These are phyloP conservation scores for Caenorhabditis sp. DNA, from an alignment of 2,888 invertebrate genomes.

Conservation along the genomic window DNA sequence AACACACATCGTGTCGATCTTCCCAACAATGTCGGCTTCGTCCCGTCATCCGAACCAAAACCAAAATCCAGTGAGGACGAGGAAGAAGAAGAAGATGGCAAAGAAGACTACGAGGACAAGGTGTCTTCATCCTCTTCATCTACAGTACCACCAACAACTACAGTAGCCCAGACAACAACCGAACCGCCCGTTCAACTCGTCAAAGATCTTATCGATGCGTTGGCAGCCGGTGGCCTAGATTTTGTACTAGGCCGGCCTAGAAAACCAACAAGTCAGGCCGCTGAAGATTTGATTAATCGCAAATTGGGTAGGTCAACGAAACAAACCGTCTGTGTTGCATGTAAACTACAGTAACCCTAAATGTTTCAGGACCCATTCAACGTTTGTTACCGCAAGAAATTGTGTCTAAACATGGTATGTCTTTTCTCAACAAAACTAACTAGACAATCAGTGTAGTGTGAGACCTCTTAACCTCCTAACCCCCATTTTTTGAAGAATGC, in stretches of 20 bases:
- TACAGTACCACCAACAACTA: not conserved
- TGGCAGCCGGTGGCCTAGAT: slow-evolving; percentile 55
- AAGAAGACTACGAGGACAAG: slow-evolving; percentile 31
- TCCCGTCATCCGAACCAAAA: slow-evolving; percentile 49
- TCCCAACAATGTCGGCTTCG: slow-evolving; percentile 50
- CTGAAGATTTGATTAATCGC: slow-evolving; percentile 43
- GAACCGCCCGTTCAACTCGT: slow-evolving; percentile 67
- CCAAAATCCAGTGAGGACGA: slow-evolving; percentile 29
- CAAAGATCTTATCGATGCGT: slow-evolving; percentile 55
- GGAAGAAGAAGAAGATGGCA: slow-evolving; percentile 13
- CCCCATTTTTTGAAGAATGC: slow-evolving; percentile 37
- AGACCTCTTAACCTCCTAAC: not conserved
- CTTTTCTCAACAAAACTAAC: not conserved
- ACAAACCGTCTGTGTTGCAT: too few relatives aligned
- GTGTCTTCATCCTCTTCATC: slow-evolving; percentile 9
- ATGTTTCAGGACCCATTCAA: slow-evolving; percentile 37
- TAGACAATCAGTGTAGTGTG: not conserved
- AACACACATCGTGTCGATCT: slow-evolving; percentile 38
- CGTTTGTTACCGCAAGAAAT: slow-evolving; percentile 40
- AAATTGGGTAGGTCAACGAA: slow-evolving; percentile 39
- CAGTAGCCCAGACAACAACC: slow-evolving; percentile 33
- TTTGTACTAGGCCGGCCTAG: slow-evolving; percentile 45
- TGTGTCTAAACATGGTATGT: slow-evolving; percentile 42
- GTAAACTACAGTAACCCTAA: not conserved
- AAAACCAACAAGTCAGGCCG: slow-evolving; percentile 34